A percentile compares a stretch with the other conserved stretches of the same genome.
These are phyloP conservation scores for Dichetophora obliterata DNA, from an alignment of 2,888 invertebrate species.

Conservation along the genomic window DNA sequence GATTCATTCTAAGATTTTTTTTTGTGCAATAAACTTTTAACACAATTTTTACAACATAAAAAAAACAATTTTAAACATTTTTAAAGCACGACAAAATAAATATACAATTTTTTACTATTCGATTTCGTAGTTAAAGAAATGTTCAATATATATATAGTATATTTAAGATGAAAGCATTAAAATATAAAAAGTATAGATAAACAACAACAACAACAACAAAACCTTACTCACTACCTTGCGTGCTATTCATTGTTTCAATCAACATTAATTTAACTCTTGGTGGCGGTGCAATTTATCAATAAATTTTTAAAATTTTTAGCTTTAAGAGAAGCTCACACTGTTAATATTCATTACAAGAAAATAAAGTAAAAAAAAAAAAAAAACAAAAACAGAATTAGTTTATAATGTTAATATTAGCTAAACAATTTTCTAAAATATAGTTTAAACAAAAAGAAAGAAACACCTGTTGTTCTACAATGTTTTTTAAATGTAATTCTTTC, in stretches of 20 bases:
- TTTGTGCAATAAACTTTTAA: no score
- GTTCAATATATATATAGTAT: constrained; percentile 11
- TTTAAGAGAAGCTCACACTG: constrained; percentile 12
- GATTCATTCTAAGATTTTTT: no score
- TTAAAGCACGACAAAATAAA: background rate
- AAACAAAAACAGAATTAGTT: background rate
- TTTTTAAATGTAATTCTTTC: constrained; percentile 15
- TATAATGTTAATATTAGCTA: constrained; percentile 16
- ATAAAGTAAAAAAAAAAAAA: background rate
- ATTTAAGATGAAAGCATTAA: background rate
- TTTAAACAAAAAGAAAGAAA: constrained; percentile 14
- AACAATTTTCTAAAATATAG: constrained; percentile 30
- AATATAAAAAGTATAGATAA: background rate
- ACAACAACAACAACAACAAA: background rate
- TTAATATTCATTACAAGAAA: constrained; percentile 1
- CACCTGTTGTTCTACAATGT: background rate
- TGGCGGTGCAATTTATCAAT: constrained; percentile 53
- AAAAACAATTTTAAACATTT: background rate
- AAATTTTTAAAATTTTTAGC: constrained; percentile 38
- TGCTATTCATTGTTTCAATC: constrained; percentile 22
- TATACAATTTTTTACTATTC: background rate
- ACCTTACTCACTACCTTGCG: constrained; percentile 10
- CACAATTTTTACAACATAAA: background rate
- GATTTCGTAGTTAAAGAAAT: constrained; percentile 6
- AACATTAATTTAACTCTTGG: constrained; percentile 47